A percentile compares a stretch with the other conserved stretches of the same genome.
Conservation (phyloP, 2,113 vertebrate genomes). For the Scomber colias region DNA sequence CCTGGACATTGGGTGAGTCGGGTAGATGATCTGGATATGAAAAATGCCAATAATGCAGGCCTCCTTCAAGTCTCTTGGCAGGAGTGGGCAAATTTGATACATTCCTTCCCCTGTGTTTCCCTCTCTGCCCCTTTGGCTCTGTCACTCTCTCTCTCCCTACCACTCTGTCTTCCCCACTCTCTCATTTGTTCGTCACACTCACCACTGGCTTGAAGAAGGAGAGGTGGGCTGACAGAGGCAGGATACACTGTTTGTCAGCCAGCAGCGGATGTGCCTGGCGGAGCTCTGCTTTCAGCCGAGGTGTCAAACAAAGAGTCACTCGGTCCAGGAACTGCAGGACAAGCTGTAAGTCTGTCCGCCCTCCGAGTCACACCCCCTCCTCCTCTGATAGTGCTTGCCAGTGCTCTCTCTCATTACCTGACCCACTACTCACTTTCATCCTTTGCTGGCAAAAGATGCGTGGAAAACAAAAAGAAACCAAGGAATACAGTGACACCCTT, state of each 20-base stretch:
- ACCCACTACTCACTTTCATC: constrained; percentile 40
- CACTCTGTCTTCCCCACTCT: constrained; percentile 53
- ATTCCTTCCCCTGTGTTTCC: constrained; percentile 48
- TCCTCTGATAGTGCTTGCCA: constrained; percentile 38
- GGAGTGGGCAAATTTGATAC: constrained; percentile 68
- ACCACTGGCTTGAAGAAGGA: constrained; percentile 41
- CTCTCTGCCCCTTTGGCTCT: constrained; percentile 43
- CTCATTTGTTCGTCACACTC: constrained; percentile 66
- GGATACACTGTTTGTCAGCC: constrained; percentile 78
- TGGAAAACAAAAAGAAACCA: constrained; percentile 70
- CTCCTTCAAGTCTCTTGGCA: constrained; percentile 75
- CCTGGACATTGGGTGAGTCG: constrained; percentile 54
- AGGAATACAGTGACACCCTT: constrained; percentile 67
- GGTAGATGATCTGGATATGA: constrained; percentile 68
- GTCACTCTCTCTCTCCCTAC: constrained; percentile 39
- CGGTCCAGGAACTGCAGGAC: constrained; percentile 78
- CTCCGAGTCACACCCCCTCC: constrained; percentile 31
- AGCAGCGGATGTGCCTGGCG: constrained; percentile 72
- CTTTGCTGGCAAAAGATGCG: constrained; percentile 38
- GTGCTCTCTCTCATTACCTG: constrained; percentile 8
- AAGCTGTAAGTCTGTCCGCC: constrained; percentile 78
- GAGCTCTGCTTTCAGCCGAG: constrained; percentile 79
- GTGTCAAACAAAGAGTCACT: constrained; percentile 84
- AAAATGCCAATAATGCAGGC: constrained; percentile 81
- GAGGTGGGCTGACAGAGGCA: constrained; percentile 70